A percentile compares a stretch with the other conserved stretches of the same genome.
These are phyloP conservation scores for Ichneumon xanthorius DNA, from an alignment of 2,888 invertebrate genomes.

Conservation along the genomic window DNA sequence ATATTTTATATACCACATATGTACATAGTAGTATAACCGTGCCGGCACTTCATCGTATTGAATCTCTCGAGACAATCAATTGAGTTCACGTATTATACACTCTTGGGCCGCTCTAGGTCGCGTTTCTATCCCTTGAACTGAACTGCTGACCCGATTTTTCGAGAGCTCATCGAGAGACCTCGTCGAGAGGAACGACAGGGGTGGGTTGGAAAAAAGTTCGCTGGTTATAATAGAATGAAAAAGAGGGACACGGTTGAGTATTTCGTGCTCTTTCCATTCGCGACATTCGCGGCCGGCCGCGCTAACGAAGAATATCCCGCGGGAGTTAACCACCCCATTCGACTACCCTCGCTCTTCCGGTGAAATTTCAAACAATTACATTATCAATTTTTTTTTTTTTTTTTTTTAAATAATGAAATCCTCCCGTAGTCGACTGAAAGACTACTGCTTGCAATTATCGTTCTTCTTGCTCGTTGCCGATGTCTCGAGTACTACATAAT, in stretches of 20 bases:
- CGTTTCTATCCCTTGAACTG: constrained; percentile 56
- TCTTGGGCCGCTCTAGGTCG: constrained; percentile 48
- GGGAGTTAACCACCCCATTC: neutral
- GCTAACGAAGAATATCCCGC: neutral
- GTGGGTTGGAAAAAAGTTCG: constrained; percentile 45
- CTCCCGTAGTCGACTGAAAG: neutral
- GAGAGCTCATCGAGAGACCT: constrained; percentile 54
- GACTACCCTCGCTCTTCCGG: neutral
- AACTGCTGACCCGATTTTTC: constrained; percentile 60
- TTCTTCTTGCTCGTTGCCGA: constrained; percentile 13
- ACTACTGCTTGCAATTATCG: constrained; percentile 20
- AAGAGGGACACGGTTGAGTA: constrained; percentile 34
- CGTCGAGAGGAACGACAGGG: constrained; percentile 31
- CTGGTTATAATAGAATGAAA: constrained; percentile 42
- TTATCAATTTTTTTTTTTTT: constrained; percentile 28
- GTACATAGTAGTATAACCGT: neutral
- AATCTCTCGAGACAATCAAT: constrained; percentile 67
- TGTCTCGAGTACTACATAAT: neutral
- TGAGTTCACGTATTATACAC: constrained; percentile 57
- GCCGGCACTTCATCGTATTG: constrained; percentile 50
- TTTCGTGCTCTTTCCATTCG: constrained; percentile 45
- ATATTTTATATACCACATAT: constrained; percentile 7
- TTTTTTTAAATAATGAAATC: constrained; percentile 23
- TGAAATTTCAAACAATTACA: constrained; percentile 24
- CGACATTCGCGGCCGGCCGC: constrained; percentile 27